Percentiles rank a stretch among this genome's conserved stretches.
These are phyloP conservation scores for Betta splendens DNA, from an alignment of 2,797 vertebrate species.

Conservation along the genomic window DNA sequence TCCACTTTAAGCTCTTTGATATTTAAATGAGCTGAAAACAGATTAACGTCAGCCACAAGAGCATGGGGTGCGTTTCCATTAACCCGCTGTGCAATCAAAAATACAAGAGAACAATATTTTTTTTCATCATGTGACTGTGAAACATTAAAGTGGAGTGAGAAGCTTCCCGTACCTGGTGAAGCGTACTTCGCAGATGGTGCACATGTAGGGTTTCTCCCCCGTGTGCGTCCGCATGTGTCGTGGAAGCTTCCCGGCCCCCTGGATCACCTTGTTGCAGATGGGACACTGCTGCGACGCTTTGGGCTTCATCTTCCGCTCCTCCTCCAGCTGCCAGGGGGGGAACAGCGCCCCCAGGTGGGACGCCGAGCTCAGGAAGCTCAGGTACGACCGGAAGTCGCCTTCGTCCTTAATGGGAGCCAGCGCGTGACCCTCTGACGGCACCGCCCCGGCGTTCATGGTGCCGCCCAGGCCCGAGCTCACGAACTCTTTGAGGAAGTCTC, in stretches of 20 bases:
- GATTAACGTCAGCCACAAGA: slow-evolving; percentile 56
- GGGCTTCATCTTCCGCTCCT: slow-evolving; percentile 97
- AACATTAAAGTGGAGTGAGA: background rate
- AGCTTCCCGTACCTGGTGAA: slow-evolving; percentile 91
- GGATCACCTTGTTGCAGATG: slow-evolving; percentile 98
- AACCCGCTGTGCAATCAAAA: slow-evolving; percentile 34
- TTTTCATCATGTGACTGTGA: background rate
- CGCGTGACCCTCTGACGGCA: slow-evolving; percentile 66
- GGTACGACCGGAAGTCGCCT: slow-evolving; percentile 91
- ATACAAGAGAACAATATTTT: slow-evolving; percentile 11
- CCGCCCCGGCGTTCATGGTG: slow-evolving; percentile 55
- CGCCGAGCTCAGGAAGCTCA: slow-evolving; percentile 92
- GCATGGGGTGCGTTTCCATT: slow-evolving; percentile 53
- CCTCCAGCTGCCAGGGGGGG: slow-evolving; percentile 94
- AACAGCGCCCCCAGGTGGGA: slow-evolving; percentile 92
- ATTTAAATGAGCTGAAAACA: slow-evolving; percentile 64
- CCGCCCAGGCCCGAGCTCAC: slow-evolving; percentile 80
- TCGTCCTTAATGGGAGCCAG: slow-evolving; percentile 93
- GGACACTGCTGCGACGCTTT: slow-evolving; percentile 98
- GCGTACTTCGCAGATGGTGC: slow-evolving; percentile 97
- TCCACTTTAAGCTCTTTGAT: slow-evolving; percentile 71
- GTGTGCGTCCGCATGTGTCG: slow-evolving; percentile 99
- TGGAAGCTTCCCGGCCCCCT: slow-evolving; percentile 97
- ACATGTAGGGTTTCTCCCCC: slow-evolving; percentile 99
- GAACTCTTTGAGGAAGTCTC: slow-evolving; percentile 93